These are phyloP conservation scores for Beroe ovata DNA, from an alignment of 37 sponge, comb jelly and placozoan genomes.

Conservation along the genomic window DNA sequence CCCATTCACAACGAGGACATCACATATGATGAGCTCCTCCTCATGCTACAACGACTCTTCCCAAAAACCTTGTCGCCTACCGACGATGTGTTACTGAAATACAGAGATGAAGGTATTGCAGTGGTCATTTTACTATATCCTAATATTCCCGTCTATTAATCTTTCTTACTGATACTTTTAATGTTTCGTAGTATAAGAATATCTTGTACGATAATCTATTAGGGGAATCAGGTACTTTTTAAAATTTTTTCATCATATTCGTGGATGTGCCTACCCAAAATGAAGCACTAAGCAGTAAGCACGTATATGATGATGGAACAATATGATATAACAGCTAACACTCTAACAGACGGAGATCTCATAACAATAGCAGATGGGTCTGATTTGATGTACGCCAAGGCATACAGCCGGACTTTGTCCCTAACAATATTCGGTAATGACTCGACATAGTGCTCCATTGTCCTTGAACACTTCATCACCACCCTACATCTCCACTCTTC, in stretches of 20 bases:
- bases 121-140: no score
- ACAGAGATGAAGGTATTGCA: constrained; percentile 93
- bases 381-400: constrained; percentile 85
- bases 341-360: constrained; percentile 82
- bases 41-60: constrained; percentile 90
- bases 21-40: constrained; percentile 90
- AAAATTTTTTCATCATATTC: not conserved
- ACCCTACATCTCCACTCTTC: no score
- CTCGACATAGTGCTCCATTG: no score
- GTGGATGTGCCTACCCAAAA: no score
- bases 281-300: no score
- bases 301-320: no score
- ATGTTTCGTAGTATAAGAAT: no score
- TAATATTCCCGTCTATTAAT: no score
- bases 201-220: no score
- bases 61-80: constrained; percentile 73
- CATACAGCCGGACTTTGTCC: constrained; percentile 71
- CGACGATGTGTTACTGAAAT: constrained; percentile 88
- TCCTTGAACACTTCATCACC: no score
- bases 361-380: constrained; percentile 80
- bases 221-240: not conserved
- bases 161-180: no score
- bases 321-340: no score
- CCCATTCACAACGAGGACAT: constrained; percentile 92
- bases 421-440: constrained; percentile 80